Percentiles rank a stretch among this genome's conserved stretches.
Conservation (phyloP, 2,113 vertebrate genomes). For the Nanorana parkeri region DNA sequence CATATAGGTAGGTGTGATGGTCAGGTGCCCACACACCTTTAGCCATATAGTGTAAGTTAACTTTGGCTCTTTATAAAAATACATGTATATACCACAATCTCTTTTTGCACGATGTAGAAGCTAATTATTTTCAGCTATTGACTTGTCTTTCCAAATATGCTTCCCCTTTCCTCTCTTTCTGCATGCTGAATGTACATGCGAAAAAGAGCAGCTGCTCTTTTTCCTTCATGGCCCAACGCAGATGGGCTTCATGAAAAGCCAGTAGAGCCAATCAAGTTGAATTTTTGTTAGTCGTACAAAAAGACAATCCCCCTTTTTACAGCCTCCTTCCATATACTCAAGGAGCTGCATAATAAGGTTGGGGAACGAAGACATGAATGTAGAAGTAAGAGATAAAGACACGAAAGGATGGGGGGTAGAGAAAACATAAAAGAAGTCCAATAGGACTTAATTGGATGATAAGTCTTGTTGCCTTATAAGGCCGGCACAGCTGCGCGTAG, state of each 20-base stretch:
- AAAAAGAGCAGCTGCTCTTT: slow-evolving; percentile 19
- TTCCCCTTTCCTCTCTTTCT: not conserved
- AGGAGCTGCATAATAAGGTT: slow-evolving; percentile 19
- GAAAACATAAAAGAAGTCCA: not conserved
- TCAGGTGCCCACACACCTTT: too few relatives aligned
- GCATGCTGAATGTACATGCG: not conserved
- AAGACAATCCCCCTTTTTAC: not conserved
- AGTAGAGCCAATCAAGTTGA: slow-evolving; percentile 20
- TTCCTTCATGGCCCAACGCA: not conserved
- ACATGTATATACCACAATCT: not conserved
- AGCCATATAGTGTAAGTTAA: too few relatives aligned
- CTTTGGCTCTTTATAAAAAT: too few relatives aligned
- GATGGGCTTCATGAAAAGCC: slow-evolving; percentile 37
- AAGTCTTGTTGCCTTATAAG: slow-evolving; percentile 23
- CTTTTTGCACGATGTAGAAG: not conserved
- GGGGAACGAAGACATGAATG: slow-evolving; percentile 24
- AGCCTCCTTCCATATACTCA: slow-evolving; percentile 3
- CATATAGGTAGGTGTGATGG: too few relatives aligned
- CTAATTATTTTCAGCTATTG: not conserved
- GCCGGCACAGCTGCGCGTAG: slow-evolving; percentile 47
- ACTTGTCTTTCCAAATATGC: not conserved
- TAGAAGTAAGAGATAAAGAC: slow-evolving; percentile 17
- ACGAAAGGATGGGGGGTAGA: not conserved
- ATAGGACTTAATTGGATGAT: slow-evolving; percentile 50
- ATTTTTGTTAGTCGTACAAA: slow-evolving; percentile 36